Evolutionary conservation across 1,140 invertebrate species (phyloP), one percentile per base, ranked within the genome.

Genomic region (Pseudomyrmex cubaensis): DNA sequence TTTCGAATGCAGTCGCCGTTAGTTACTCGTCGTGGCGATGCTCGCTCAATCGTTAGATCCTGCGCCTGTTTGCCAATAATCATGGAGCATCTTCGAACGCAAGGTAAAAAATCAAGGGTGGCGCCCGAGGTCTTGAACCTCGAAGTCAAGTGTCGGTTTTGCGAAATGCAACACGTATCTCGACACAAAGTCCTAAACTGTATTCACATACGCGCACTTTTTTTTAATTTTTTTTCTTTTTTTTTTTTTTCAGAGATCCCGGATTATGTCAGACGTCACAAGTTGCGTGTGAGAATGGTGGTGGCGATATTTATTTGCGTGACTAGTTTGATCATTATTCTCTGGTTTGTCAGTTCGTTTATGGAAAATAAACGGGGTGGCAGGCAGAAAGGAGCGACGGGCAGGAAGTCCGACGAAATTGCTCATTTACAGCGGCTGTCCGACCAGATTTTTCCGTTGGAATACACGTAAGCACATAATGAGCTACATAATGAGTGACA

Each of bases 291-390:
- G 48, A 57, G 86, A 82, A 74, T 86, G 57, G 83, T 85, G 52
- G 62, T 82, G 67, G 62, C 90, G 46, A 85, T 85, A 59, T 76
- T 90, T 35, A 69, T 85, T 20, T 90, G 85, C 57, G 50, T 82
- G 46, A 25, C 90, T 44, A 17, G 83, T 12, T 86, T 84, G 3
- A 70, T 90, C 9, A 89, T 90, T 20, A 72, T 90, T 64, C 90
- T 88, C 74, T 91, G 90, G 90, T 84, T 91, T 50, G 84, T 90
- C 15, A 86, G 74, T 35, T 87, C 90, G 13, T 90, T 89, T 74
- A 73, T 88, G 69, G 82, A 82, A 20, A 78, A 78, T 54, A 74
- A 54, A 9, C 66, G 48, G 52, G 54, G 84, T 46, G n/a, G 61
- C n/a, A 64, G 48, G 48, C 25, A 74, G 17, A 52, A 12, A 3